These are phyloP conservation scores for Hoplostethus atlanticus DNA, from an alignment of 2,797 vertebrate species.

Conservation along the genomic window DNA sequence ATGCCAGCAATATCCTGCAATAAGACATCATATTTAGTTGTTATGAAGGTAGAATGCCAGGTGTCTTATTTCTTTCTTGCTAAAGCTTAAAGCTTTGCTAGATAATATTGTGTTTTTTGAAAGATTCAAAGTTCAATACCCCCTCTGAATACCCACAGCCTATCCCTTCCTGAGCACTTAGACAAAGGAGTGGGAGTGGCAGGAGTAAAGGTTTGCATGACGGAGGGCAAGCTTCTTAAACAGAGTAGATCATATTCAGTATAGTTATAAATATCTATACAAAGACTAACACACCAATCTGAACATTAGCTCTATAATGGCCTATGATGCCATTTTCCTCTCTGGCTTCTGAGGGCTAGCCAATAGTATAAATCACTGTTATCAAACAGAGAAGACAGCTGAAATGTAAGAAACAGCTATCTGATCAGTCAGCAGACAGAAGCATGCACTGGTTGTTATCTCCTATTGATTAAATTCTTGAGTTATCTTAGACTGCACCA, in stretches of 20 bases:
- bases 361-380: constrained; percentile 9
- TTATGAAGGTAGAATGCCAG: constrained; percentile 19
- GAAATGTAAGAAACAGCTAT: background rate
- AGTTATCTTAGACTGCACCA: constrained; percentile 2
- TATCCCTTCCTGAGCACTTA: background rate
- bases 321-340: background rate
- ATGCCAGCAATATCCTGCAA: constrained; percentile 43
- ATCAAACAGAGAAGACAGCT: constrained; percentile 6
- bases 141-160: background rate
- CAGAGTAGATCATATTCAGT: background rate
- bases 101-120: background rate
- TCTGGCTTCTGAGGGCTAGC: background rate
- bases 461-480: constrained; percentile 30
- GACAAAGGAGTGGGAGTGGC: constrained; percentile 26
- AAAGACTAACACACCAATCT: background rate
- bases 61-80: background rate
- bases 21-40: background rate
- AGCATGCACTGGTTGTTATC: background rate
- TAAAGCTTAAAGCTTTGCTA: background rate
- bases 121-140: background rate
- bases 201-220: constrained; percentile 2
- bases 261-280: background rate
- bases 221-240: constrained; percentile 18
- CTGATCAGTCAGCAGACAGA: constrained; percentile 1
- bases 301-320: constrained; percentile 11